Base-by-base conservation (phyloP, 37 sponge, comb jelly and placozoan species). In the Oopsacas minuta region DNA sequence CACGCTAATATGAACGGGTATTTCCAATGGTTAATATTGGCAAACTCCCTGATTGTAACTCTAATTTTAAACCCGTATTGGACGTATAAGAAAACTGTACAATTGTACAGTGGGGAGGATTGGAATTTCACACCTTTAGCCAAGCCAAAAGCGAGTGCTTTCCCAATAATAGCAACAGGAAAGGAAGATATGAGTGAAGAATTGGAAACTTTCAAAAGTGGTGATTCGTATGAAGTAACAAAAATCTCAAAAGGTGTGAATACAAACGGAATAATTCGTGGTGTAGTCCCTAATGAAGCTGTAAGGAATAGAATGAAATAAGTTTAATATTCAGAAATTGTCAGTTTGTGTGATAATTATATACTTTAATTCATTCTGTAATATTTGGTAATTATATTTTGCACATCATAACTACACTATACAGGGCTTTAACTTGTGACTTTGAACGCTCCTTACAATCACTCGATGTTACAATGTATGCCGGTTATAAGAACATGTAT, bases 91-190 rank as follows among this genome's bases (percentile, higher is more conserved):
- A 61, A 61, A n/a, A 61, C 75, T 3, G 30, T 61, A 7, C 75
- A 61, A 61, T 34, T 61, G 22, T 10, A 10, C 30, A 61, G 30
- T n/a, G 75, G 75, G 1, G 75, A 61, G 22, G 75, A 61, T 61
- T 61, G 75, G 75, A 61, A 61, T 61, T 61, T 61, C 75, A 32
- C 75, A 5, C 75, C 75, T 25, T 25, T 10, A 61, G 75, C 75
- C 5, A 61, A 61, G 28, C 75, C 75, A 25, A 61, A 61, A n/a
- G 75, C 75, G 22, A 61, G 75, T 61, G 75, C 75, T 20, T 61
- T 61, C 22, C 75, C 75, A 25, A 61, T 61, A 25, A 61, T 61
- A 25, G 20, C 75, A 25, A n/a, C 75, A 3, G 30, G 20, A 34
- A 61, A 61, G 30, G 75, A 61, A 20, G 75, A 61, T 32, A 20